Conservation (phyloP, 2,113 vertebrate genomes). For the Colaptes auratus region DNA sequence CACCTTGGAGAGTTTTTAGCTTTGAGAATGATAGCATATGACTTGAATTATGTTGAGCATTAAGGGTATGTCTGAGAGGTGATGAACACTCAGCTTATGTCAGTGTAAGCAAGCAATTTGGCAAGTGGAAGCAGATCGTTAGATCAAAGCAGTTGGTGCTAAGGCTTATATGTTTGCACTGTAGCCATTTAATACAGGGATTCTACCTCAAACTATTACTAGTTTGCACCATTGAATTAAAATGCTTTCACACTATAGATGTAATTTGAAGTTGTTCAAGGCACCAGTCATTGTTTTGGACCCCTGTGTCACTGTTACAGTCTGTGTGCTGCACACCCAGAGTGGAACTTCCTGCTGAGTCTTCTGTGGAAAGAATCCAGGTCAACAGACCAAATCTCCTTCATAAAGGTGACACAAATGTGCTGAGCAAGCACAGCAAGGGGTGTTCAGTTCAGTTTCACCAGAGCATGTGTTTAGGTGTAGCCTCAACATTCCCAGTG, state of each 20-base stretch:
- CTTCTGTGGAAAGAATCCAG: background rate
- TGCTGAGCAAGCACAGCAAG: background rate
- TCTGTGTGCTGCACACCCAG: background rate
- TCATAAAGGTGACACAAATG: background rate
- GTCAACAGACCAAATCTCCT: background rate
- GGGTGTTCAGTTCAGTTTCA: background rate
- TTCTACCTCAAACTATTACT: background rate
- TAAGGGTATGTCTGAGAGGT: background rate
- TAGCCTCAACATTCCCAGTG: background rate
- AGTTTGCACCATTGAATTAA: background rate
- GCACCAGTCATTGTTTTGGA: background rate
- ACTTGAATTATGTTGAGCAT: background rate
- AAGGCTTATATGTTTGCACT: background rate
- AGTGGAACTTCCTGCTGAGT: background rate
- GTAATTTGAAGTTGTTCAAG: background rate
- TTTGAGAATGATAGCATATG: constrained; percentile 5
- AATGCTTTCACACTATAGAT: background rate
- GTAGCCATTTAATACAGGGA: background rate
- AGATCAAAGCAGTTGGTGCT: background rate
- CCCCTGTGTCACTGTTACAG: background rate
- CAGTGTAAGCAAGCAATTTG: background rate
- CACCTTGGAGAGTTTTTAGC: background rate
- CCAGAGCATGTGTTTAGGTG: fast-evolving
- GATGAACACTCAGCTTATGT: background rate
- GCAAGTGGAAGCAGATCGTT: constrained; percentile 2